Conservation (phyloP, 2,113 vertebrate species). For the Megatriorchis doriae region DNA sequence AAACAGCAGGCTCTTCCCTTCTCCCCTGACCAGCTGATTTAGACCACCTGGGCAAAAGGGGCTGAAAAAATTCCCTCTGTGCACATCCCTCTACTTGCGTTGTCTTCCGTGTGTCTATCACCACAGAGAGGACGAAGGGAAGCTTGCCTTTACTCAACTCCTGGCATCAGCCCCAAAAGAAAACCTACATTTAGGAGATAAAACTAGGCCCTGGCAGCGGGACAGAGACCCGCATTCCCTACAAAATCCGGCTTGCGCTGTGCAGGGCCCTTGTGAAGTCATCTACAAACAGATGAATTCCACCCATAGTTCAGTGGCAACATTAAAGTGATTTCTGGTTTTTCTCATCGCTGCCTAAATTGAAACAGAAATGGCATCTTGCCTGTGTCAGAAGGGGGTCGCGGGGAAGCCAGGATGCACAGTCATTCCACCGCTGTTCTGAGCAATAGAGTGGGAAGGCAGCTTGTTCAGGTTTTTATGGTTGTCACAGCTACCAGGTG, state of each 20-base stretch:
- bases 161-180: not conserved
- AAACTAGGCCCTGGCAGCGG: not conserved
- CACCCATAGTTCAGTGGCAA: not conserved
- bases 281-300: not conserved
- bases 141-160: not conserved
- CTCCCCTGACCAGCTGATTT: fast-evolving
- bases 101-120: fast-evolving
- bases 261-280: not conserved
- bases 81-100: fast-evolving
- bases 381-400: not conserved
- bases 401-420: not conserved
- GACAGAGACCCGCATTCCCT: fast-evolving
- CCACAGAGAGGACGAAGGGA: not conserved
- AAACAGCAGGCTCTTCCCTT: not conserved
- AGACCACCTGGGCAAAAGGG: not conserved
- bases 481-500: not conserved
- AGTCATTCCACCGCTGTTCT: not conserved
- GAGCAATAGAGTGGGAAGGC: not conserved
- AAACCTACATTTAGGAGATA: not conserved
- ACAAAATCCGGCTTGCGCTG: not conserved
- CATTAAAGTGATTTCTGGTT: fast-evolving
- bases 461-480: not conserved
- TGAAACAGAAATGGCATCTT: not conserved
- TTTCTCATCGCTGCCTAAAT: not conserved
- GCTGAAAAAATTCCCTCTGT: not conserved